Evolutionary conservation across 2,888 invertebrate genomes (phyloP).

Genomic region (Netelia fuscicornis): DNA sequence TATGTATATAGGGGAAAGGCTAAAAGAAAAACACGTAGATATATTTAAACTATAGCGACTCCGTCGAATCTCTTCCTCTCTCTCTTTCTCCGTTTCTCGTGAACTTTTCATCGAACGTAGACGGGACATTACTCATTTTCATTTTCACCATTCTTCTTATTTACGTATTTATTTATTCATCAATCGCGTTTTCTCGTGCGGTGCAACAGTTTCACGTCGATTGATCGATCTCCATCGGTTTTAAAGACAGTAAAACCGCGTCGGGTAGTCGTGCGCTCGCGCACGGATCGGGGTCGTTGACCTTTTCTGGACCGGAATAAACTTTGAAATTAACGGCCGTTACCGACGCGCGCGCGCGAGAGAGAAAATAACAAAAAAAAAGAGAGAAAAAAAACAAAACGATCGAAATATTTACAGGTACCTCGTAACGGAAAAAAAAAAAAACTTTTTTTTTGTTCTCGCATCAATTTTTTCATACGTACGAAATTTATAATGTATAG

Average conservation of each 20-base stretch:
- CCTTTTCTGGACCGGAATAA: conserved; percentile 66
- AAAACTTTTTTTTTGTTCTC: too few species aligned
- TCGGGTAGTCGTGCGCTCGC: conserved; percentile 1
- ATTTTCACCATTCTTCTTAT: conserved; percentile 25
- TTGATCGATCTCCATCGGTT: conserved; percentile 62
- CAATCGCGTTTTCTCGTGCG: conserved; percentile 57
- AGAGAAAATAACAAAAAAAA: too few species aligned
- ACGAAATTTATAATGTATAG: too few species aligned
- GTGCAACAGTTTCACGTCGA: conserved; percentile 64
- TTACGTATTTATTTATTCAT: conserved; percentile 54
- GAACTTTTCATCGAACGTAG: background rate
- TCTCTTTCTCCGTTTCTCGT: background rate
- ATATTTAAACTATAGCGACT: too few species aligned
- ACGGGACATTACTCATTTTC: conserved; percentile 39
- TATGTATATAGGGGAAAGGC: too few species aligned
- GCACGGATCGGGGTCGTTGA: conserved; percentile 54
- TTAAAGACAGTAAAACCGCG: background rate
- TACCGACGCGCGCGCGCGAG: background rate
- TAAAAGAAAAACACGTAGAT: too few species aligned
- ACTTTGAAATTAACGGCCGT: conserved; percentile 42
- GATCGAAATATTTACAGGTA: too few species aligned
- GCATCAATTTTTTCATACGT: too few species aligned
- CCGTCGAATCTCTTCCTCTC: background rate
- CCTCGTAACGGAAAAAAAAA: too few species aligned
- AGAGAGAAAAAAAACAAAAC: too few species aligned